Evolutionary conservation across 1,140 invertebrate species (phyloP).

Genomic region (Trichogramma pretiosum): DNA sequence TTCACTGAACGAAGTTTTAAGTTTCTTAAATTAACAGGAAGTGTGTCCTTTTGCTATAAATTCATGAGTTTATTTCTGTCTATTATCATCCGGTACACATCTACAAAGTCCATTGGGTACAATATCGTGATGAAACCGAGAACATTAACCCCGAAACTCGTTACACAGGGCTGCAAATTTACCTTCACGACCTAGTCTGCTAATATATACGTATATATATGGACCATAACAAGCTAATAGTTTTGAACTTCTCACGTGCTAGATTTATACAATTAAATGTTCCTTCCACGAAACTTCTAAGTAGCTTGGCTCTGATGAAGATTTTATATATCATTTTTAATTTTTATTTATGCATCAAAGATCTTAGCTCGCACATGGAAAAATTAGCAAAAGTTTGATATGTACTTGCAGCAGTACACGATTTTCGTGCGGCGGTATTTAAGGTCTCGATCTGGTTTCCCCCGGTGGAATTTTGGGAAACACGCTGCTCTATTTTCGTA

Average conservation of each 20-base stretch:
- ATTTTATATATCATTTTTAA: no score
- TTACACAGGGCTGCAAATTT: conserved; percentile 8
- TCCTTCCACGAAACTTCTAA: no score
- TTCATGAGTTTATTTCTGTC: conserved; percentile 11
- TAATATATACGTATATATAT: background rate
- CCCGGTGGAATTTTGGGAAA: conserved; percentile 29
- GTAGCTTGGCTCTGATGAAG: no score
- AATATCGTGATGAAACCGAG: conserved; percentile 9
- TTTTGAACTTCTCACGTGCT: conserved; percentile 14
- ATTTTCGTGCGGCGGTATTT: no score
- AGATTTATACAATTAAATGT: background rate
- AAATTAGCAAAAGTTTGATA: no score
- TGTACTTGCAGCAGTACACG: no score
- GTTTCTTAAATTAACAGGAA: no score
- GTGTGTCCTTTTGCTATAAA: no score
- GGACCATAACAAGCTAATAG: conserved; percentile 10
- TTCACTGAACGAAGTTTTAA: no score
- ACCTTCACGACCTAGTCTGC: no score
- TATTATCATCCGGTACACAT: conserved; percentile 12
- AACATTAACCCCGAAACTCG: conserved; percentile 12
- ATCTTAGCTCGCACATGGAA: no score
- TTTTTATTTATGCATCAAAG: no score
- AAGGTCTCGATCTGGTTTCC: conserved; percentile 36
- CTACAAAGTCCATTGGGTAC: conserved; percentile 11
- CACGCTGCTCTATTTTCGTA: conserved; percentile 32